Evolutionary conservation across 1,140 invertebrate genomes (phyloP).

Genomic region (Belonocnema kinseyi): DNA sequence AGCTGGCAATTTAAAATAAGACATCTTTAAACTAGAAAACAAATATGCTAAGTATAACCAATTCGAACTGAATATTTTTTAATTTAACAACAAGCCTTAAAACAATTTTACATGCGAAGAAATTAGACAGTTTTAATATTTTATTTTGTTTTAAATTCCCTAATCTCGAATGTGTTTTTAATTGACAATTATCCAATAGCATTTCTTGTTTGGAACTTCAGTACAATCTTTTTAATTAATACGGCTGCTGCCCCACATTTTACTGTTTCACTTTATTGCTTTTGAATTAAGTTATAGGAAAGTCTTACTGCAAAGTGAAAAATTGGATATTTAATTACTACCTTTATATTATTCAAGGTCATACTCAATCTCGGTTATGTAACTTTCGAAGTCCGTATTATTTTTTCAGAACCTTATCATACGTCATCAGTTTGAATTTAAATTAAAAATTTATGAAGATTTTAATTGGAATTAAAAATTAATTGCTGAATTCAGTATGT

Average conservation of each 20-base stretch:
- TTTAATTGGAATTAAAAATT: background rate
- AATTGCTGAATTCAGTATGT: too few species aligned
- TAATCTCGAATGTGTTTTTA: too few species aligned
- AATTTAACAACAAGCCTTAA: too few species aligned
- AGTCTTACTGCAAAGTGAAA: constrained; percentile 2
- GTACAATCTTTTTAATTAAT: background rate
- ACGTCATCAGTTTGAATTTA: background rate
- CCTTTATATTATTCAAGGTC: background rate
- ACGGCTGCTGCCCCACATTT: background rate
- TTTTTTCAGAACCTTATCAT: background rate
- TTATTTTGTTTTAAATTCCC: too few species aligned
- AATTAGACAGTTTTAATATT: too few species aligned
- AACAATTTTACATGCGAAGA: too few species aligned
- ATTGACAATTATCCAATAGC: too few species aligned
- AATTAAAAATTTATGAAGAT: background rate
- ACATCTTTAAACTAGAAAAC: too few species aligned
- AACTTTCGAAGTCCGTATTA: background rate
- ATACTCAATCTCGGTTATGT: background rate
- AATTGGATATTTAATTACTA: constrained; percentile 1
- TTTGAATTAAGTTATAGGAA: constrained; percentile 2
- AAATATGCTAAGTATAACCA: too few species aligned
- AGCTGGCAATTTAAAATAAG: too few species aligned
- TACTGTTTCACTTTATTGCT: background rate
- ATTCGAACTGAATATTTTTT: too few species aligned
- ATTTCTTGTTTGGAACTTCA: too few species aligned